Evolutionary conservation across 2,888 invertebrate species (phyloP).

Genomic region (Parascotia fuliginaria): DNA sequence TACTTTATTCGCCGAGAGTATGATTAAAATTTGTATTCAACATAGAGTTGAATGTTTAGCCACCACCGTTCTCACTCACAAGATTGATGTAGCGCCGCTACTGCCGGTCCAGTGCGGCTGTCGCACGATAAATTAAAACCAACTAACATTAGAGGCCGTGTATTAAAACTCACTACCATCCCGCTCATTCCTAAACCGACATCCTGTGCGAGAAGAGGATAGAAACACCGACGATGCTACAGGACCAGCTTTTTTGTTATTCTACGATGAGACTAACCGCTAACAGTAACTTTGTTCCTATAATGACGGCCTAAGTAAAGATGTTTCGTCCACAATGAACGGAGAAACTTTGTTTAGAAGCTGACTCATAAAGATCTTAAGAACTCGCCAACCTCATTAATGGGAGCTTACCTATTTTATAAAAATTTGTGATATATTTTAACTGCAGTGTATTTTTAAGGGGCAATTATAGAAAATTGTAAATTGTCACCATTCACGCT

Average conservation of each 20-base stretch:
- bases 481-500: constrained; percentile 24
- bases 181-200: constrained; percentile 60
- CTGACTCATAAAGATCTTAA: constrained; percentile 42
- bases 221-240: constrained; percentile 61
- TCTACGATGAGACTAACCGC: constrained; percentile 73
- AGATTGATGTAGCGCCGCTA: constrained; percentile 80
- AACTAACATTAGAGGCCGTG: constrained; percentile 74
- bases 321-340: constrained; percentile 50
- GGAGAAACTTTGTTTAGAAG: constrained; percentile 40
- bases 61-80: constrained; percentile 55
- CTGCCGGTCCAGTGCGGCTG: constrained; percentile 73
- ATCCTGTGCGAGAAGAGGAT: constrained; percentile 68
- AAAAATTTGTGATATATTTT: background rate
- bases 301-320: constrained; percentile 68
- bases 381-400: constrained; percentile 24
- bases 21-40: constrained; percentile 63
- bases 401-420: constrained; percentile 16
- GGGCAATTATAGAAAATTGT: constrained; percentile 19
- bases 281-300: constrained; percentile 74
- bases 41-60: constrained; percentile 54
- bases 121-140: constrained; percentile 83
- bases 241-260: constrained; percentile 80
- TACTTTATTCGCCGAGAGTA: constrained; percentile 46
- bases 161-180: constrained; percentile 70
- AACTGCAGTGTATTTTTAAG: constrained; percentile 4